Conservation (phyloP, 1,140 invertebrate genomes). For the Rhynchophorus ferrugineus region DNA sequence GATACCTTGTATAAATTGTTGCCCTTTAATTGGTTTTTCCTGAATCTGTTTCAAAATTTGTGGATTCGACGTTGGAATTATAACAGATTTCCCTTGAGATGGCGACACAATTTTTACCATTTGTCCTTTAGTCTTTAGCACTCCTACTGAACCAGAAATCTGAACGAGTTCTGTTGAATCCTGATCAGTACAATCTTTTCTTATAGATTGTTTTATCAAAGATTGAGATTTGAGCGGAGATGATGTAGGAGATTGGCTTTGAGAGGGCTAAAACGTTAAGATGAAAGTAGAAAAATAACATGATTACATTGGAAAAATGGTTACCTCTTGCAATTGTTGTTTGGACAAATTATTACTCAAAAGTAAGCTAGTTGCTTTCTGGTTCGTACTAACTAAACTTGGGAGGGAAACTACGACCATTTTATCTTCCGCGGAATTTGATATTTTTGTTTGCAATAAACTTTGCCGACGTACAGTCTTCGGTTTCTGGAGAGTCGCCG, state of each 20-base stretch:
- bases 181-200: constrained; percentile 5
- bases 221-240: constrained; percentile 4
- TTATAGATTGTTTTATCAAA: constrained; percentile 4
- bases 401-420: constrained; percentile 5
- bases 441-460: constrained; percentile 7
- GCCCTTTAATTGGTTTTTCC: constrained; percentile 27
- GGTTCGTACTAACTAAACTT: constrained; percentile 17
- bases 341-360: constrained; percentile 25
- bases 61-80: constrained; percentile 31
- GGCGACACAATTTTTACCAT: constrained; percentile 39
- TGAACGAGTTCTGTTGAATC: constrained; percentile 12
- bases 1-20: constrained; percentile 29
- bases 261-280: not conserved
- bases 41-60: constrained; percentile 33
- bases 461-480: constrained; percentile 6
- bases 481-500: constrained; percentile 10
- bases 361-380: constrained; percentile 23
- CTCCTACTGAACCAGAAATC: constrained; percentile 8
- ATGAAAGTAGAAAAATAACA: not conserved
- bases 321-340: constrained; percentile 12
- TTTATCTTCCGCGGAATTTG: constrained; percentile 10
- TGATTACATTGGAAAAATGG: not conserved
- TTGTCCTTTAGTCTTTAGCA: constrained; percentile 11
- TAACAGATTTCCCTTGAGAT: constrained; percentile 36
- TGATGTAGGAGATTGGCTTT: constrained; percentile 1